Evolutionary conservation across 2,113 vertebrate species (phyloP).

Genomic region (Poeciliopsis prolifica): DNA sequence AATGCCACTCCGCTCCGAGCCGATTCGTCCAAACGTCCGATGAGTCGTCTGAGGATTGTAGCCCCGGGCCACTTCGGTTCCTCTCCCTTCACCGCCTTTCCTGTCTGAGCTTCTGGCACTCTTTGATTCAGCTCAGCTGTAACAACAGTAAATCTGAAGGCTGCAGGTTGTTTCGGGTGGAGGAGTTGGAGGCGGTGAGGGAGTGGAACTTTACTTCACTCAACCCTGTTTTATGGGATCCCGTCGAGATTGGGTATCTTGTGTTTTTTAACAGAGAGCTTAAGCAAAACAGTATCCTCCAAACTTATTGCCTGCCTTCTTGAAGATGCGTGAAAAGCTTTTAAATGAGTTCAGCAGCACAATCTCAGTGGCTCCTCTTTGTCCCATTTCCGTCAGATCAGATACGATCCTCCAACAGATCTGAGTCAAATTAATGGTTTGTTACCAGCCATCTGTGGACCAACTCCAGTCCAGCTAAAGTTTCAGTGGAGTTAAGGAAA

Average conservation of each 20-base stretch:
- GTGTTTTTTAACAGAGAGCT: neutral
- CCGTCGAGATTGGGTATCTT: constrained; percentile 3
- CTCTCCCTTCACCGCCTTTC: constrained; percentile 51
- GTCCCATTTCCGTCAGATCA: too few relatives aligned
- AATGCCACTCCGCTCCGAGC: constrained; percentile 29
- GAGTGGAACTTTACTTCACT: constrained; percentile 30
- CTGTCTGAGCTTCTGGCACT: constrained; percentile 59
- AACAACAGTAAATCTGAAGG: constrained; percentile 70
- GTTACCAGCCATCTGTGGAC: too few relatives aligned
- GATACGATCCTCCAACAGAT: neutral
- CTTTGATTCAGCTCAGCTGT: constrained; percentile 70
- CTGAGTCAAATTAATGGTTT: neutral
- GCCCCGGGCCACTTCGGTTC: constrained; percentile 47
- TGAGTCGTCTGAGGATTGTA: constrained; percentile 48
- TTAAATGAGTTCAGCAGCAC: too few relatives aligned
- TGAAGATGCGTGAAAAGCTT: too few relatives aligned
- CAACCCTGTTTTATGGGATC: constrained; percentile 8
- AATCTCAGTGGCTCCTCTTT: too few relatives aligned
- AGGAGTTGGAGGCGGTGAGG: constrained; percentile 30
- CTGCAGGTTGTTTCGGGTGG: constrained; percentile 66
- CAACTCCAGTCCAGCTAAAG: neutral
- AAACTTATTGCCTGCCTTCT: too few relatives aligned
- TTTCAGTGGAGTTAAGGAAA: neutral
- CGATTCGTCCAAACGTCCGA: constrained; percentile 36
- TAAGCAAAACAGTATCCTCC: too few relatives aligned